Base-by-base conservation (phyloP, 2,888 invertebrate genomes). In the Leucophora obtusa region DNA sequence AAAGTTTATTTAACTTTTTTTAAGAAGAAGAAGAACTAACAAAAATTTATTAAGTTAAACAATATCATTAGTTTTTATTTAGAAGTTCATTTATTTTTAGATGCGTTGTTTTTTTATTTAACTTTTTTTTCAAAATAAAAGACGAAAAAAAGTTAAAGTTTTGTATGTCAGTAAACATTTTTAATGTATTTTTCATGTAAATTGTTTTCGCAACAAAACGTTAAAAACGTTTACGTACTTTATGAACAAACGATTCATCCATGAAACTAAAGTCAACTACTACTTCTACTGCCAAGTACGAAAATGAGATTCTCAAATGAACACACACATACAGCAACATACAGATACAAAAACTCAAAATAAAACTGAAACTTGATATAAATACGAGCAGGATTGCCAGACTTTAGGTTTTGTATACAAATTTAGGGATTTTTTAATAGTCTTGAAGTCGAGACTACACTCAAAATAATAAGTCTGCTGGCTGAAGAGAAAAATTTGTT, bases 131-230 rank as follows among this genome's bases (percentile, higher is more conserved):
- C 53, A 15, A 47, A 59, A 47, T 24, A 58, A 47, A 43, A 28
- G 54, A 47, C n/a, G 33, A 51, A 51, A 59, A 59, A 35, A 58
- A 72, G 63, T 47, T 63, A 51, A 81, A 81, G 73, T 73, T 81
- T 81, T 81, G 77, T 81, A 74, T 81, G 81, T 74, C 81, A 81
- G 81, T 81, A 81, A 81, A 77, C 77, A 81, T 43, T 81, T 81
- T 74, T 81, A 81, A 81, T 81, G 81, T 81, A 66, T 73, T 81
- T 81, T 77, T 81, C 81, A 74, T 81, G 81, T 81, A 81, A 81
- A 77, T 70, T 77, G 73, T 81, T 77, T 80, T 77, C 73, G 70
- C 76, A 81, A 81, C 73, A 81, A 81, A 81, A 77, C 80, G 76
- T 69, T 80, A 18, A 68, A 75, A 75, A 72, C 56, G 72, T 69